A percentile compares a stretch with the other conserved stretches of the same genome.
Conservation (phyloP, 2,797 vertebrate species). For the Ficedula albicollis region DNA sequence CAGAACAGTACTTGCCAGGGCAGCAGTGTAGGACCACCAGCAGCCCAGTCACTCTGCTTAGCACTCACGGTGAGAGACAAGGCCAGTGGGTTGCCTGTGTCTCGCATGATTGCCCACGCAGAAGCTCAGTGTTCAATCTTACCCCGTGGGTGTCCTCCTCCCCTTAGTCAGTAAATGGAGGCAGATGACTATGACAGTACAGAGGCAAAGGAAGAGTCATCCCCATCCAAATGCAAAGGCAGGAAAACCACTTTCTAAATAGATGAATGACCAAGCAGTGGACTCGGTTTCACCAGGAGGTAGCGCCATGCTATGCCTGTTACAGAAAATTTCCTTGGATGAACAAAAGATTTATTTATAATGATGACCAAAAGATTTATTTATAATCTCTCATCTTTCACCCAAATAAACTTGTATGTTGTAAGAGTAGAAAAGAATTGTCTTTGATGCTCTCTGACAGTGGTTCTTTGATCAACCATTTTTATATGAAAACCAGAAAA, state of each 20-base stretch:
- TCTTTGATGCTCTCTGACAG: neutral
- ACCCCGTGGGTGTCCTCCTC: neutral
- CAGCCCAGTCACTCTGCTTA: neutral
- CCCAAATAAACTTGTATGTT: neutral
- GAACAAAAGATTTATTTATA: neutral
- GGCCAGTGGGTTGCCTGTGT: neutral
- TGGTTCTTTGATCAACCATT: neutral
- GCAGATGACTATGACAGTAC: neutral
- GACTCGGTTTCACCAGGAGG: neutral
- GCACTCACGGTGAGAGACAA: neutral
- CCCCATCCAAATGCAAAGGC: neutral
- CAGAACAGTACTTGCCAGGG: neutral
- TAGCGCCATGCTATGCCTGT: rapidly evolving
- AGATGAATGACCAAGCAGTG: neutral
- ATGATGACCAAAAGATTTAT: neutral
- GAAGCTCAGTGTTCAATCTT: neutral
- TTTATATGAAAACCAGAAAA: neutral
- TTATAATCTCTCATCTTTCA: neutral
- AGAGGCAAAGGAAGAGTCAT: neutral
- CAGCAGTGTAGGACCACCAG: neutral
- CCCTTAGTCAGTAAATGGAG: neutral
- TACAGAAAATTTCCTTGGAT: neutral
- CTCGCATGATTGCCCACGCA: neutral
- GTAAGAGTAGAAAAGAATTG: neutral
- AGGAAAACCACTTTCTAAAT: neutral